Evolutionary conservation across 2,113 vertebrate genomes (phyloP).

Genomic region (Strix aluco): DNA sequence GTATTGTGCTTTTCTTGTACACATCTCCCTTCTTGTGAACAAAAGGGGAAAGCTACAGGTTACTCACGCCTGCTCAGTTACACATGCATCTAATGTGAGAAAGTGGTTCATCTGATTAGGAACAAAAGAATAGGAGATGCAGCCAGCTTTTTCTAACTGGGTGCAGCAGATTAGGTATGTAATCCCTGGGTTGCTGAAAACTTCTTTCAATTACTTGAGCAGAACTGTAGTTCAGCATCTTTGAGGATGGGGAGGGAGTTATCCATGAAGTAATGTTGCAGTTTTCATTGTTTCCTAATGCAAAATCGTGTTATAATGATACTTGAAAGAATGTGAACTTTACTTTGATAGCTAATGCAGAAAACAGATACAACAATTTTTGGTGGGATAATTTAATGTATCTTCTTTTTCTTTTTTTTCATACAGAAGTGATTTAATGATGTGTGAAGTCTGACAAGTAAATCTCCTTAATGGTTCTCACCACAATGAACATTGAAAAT

Average conservation of each 20-base stretch:
- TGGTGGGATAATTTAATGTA: neutral
- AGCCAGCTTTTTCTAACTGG: neutral
- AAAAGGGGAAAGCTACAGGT: neutral
- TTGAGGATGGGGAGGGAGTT: neutral
- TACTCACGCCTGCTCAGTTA: neutral
- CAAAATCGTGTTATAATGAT: neutral
- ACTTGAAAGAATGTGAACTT: neutral
- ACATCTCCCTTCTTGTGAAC: neutral
- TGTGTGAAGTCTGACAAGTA: conserved; percentile 45
- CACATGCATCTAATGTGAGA: neutral
- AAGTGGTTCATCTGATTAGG: neutral
- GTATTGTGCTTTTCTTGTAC: neutral
- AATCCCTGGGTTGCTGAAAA: neutral
- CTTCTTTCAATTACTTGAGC: neutral
- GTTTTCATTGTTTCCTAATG: conserved; percentile 24
- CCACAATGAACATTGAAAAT: conserved; percentile 47
- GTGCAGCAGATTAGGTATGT: neutral
- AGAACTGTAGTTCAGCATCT: neutral
- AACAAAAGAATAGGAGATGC: neutral
- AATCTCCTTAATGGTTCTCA: conserved; percentile 54
- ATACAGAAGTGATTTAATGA: neutral
- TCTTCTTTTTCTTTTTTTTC: neutral
- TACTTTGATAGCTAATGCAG: conserved; percentile 1
- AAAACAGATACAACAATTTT: conserved; percentile 17
- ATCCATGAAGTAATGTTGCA: neutral